A percentile compares a stretch with the other conserved stretches of the same genome.
Conservation (phyloP, 92 coral and sea anemone genomes). For the Phenganax subtilis region DNA sequence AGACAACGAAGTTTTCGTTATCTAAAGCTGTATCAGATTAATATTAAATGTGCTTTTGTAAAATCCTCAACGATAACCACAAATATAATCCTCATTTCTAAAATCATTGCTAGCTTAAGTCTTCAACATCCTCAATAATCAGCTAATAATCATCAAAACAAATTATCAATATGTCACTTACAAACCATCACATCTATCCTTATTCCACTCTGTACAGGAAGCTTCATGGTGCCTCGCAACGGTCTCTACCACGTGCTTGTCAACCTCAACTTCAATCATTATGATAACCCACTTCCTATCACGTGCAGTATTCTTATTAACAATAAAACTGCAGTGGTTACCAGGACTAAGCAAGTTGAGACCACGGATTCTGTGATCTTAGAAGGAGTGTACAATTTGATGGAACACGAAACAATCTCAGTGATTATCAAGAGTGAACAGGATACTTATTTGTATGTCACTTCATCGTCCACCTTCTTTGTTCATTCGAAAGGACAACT, state of each 20-base stretch:
- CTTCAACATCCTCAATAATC: too few relatives aligned
- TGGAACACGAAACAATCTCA: conserved; percentile 10
- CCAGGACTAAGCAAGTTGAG: neutral
- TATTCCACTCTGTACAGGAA: neutral
- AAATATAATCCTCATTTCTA: too few relatives aligned
- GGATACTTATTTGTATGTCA: neutral
- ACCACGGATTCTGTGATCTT: neutral
- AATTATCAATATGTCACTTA: too few relatives aligned
- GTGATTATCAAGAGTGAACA: neutral
- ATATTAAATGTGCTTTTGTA: too few relatives aligned
- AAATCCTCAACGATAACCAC: too few relatives aligned
- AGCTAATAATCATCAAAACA: too few relatives aligned
- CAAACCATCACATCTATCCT: neutral
- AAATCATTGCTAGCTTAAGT: too few relatives aligned
- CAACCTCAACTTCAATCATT: neutral
- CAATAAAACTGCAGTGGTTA: neutral
- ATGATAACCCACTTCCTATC: neutral
- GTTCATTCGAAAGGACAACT: neutral
- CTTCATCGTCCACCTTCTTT: neutral
- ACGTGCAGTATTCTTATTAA: neutral
- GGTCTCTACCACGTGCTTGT: neutral
- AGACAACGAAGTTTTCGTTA: too few relatives aligned
- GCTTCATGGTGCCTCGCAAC: neutral
- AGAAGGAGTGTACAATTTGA: conserved; percentile 6
- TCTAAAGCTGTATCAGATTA: too few relatives aligned